Conservation (phyloP, 2,797 vertebrate genomes). For the Sebastes steindachneri region DNA sequence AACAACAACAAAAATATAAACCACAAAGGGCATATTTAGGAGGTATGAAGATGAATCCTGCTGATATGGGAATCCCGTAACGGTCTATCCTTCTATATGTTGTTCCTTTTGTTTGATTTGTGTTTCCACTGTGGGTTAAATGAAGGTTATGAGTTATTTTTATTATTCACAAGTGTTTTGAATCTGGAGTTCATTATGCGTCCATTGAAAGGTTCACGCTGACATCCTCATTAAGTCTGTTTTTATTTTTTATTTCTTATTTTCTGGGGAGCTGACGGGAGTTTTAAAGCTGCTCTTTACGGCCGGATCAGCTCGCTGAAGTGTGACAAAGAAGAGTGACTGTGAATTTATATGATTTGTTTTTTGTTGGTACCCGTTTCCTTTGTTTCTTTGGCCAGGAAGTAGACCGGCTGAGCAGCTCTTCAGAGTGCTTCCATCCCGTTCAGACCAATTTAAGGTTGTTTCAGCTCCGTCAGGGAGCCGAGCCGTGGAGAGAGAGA, state of each 20-base stretch:
- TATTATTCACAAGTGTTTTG: constrained; percentile 43
- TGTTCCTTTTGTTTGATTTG: constrained; percentile 55
- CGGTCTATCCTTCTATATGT: constrained; percentile 60
- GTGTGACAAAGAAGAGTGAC: constrained; percentile 66
- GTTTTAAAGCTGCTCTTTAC: constrained; percentile 55
- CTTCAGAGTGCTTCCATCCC: constrained; percentile 62
- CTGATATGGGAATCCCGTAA: constrained; percentile 37
- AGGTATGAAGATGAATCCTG: not conserved
- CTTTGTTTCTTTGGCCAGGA: constrained; percentile 17
- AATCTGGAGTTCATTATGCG: constrained; percentile 25
- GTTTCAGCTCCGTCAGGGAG: constrained; percentile 57
- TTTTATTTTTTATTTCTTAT: constrained; percentile 13
- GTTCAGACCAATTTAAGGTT: constrained; percentile 63
- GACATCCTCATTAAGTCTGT: constrained; percentile 58
- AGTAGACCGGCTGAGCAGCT: constrained; percentile 43
- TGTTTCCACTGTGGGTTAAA: constrained; percentile 36
- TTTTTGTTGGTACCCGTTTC: constrained; percentile 27
- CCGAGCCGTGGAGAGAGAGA: constrained; percentile 24
- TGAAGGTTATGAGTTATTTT: constrained; percentile 50
- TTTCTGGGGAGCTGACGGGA: constrained; percentile 26
- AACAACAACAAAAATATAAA: not conserved
- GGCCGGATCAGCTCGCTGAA: constrained; percentile 56
- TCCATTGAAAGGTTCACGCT: constrained; percentile 39
- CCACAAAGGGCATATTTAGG: not conserved
- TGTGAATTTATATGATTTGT: constrained; percentile 46